Base-by-base conservation (phyloP, 2,888 invertebrate genomes). In the Epirrita christyi region DNA sequence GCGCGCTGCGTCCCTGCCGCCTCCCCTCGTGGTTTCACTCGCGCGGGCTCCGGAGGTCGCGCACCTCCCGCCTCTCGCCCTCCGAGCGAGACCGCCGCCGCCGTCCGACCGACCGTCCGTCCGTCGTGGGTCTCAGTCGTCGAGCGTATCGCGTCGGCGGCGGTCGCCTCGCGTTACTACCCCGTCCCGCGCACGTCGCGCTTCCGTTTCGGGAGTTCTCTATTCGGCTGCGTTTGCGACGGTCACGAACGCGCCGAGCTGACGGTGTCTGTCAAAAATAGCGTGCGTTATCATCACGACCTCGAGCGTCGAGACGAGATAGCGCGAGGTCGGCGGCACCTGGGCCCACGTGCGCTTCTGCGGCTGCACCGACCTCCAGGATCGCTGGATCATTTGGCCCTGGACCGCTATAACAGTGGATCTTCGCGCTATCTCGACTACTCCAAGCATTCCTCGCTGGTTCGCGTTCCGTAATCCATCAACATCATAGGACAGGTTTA, bases 291-390 rank as follows among this genome's bases (percentile, higher is more conserved):
- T 91, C 91, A 89, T 78, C 80, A 82, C 84, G 87, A 86, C 88
- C 86, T 88, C 91, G 88, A 79, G 76, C 80, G 85, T 80, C 86
- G 87, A 85, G 86, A 86, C 88, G 83, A 87, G 88, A 86, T 87
- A 88, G 85, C 76, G 87, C 85, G 91, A 91, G 88, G 88, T 88
- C 88, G 87, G 76, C 86, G 88, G 85, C 89, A 89, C 90, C 88
- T 84, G 85, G 74, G 78, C 78, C 85, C 86, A 87, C 86, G 88
- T 88, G 89, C 82, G 77, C 76, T 62, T 75, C 65, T 70, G 66
- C 72, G 67, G 70, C 72, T 81, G 84, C 86, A 82, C 69, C 70
- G 70, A 66, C 63, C 67, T 64, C 62, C 61, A 44, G 66, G 71
- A 64, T 74, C 70, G 76, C 76, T 75, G 76, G 75, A 75, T 55